These are phyloP conservation scores for Mesaphorura yosii DNA, from an alignment of 1,140 invertebrate genomes.

Conservation along the genomic window DNA sequence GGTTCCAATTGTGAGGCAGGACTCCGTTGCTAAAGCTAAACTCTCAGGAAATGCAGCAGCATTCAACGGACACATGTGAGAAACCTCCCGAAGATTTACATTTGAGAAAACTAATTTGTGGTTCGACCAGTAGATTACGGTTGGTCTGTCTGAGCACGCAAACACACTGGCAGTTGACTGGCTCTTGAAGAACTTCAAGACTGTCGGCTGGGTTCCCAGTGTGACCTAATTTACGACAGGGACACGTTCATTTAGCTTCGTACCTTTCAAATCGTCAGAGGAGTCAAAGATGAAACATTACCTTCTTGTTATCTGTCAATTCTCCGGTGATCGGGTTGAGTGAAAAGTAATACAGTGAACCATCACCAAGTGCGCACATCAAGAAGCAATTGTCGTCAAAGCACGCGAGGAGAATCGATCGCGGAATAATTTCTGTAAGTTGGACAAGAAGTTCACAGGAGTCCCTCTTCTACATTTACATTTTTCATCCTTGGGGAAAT, in stretches of 20 bases:
- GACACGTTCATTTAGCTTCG: background rate
- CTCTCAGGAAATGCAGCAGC: conserved; percentile 88
- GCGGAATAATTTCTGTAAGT: conserved; percentile 78
- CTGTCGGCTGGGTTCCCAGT: conserved; percentile 91
- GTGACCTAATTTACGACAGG: conserved; percentile 48
- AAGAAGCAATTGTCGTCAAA: conserved; percentile 87
- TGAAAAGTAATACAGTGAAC: conserved; percentile 92
- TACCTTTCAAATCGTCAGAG: background rate
- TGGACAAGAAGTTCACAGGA: conserved; percentile 15
- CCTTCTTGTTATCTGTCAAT: conserved; percentile 73
- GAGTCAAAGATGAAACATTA: conserved; percentile 26
- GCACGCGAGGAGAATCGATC: conserved; percentile 85
- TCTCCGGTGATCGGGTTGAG: conserved; percentile 58
- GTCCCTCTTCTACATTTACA: no score
- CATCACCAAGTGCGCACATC: conserved; percentile 88
- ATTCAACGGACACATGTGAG: conserved; percentile 96
- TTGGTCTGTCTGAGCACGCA: conserved; percentile 94
- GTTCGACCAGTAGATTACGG: conserved; percentile 97
- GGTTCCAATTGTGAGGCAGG: conserved; percentile 87
- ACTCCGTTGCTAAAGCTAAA: conserved; percentile 86
- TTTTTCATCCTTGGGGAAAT: conserved; percentile 6
- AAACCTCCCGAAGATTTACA: conserved; percentile 95
- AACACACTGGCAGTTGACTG: conserved; percentile 93
- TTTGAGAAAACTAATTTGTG: conserved; percentile 98
- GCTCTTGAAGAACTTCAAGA: conserved; percentile 80